A percentile compares a stretch with the other conserved stretches of the same genome.
phyloP scores from a whole-genome alignment of 2,888 invertebrate species.

The Lepidocyrtinus sp. region DNA sequence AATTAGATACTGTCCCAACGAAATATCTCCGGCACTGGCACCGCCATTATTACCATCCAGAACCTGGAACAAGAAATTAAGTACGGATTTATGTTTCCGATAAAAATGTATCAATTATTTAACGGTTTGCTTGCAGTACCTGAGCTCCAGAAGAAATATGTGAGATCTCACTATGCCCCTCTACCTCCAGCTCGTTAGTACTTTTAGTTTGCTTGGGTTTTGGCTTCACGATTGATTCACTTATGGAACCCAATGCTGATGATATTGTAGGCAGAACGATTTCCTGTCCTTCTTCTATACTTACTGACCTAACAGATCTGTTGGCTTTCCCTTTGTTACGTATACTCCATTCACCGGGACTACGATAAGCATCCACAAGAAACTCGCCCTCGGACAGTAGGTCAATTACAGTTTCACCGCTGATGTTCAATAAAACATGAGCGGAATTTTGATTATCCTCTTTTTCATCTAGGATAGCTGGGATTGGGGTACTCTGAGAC shows the following conservation, averaged over 20 bases:
- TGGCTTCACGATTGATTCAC: too few species aligned
- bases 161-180: constrained; percentile 16
- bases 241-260: too few species aligned
- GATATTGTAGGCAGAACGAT: too few species aligned
- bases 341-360: constrained; percentile 60
- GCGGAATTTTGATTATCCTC: background rate
- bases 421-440: constrained; percentile 12
- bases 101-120: background rate
- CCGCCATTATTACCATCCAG: background rate
- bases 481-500: too few species aligned
- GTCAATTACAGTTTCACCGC: constrained; percentile 40
- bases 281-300: too few species aligned
- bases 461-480: constrained; percentile 10
- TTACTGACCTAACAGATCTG: background rate
- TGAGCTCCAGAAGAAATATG: constrained; percentile 17
- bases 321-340: background rate
- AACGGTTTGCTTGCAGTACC: background rate
- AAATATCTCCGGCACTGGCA: background rate
- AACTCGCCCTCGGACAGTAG: constrained; percentile 59
- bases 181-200: background rate
- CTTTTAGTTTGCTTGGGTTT: background rate
- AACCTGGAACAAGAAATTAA: background rate
- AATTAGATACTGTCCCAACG: constrained; percentile 28
- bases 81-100: background rate
- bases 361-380: constrained; percentile 41